Percentiles rank a stretch among this genome's conserved stretches.
Conservation (phyloP, 2,113 vertebrate species). For the Chionodraco myersi region DNA sequence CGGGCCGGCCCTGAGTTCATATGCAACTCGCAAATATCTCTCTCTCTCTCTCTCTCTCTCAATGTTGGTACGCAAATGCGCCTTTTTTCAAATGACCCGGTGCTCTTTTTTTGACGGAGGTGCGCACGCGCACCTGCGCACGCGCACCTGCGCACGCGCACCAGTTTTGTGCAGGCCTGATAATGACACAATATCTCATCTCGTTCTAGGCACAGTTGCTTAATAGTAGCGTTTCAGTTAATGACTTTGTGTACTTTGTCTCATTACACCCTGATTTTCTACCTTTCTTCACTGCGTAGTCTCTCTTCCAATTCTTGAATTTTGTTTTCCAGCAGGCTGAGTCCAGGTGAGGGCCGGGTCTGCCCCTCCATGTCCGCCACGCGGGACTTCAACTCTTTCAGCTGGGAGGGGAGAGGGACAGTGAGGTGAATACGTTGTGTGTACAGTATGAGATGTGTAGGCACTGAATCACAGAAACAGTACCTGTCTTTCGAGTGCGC, state of each 20-base stretch:
- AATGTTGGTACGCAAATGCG: too few species aligned
- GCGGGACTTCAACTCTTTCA: constrained; percentile 91
- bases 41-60: too few species aligned
- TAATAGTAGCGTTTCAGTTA: too few species aligned
- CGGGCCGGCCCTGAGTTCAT: too few species aligned
- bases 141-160: too few species aligned
- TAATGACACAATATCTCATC: too few species aligned
- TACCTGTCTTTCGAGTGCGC: constrained; percentile 92
- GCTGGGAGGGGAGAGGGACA: constrained; percentile 67
- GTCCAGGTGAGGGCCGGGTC: constrained; percentile 80
- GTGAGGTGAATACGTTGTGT: neutral
- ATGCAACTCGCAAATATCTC: too few species aligned
- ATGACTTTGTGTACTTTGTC: neutral
- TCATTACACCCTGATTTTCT: constrained; percentile 31
- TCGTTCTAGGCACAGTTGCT: too few species aligned
- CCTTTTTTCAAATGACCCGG: too few species aligned
- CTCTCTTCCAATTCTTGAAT: constrained; percentile 91
- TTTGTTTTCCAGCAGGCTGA: constrained; percentile 87
- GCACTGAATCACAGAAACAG: neutral
- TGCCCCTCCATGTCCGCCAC: constrained; percentile 89
- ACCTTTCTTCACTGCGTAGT: constrained; percentile 92
- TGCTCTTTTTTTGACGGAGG: too few species aligned
- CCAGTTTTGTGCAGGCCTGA: too few species aligned
- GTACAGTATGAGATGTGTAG: neutral
- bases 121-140: too few species aligned